These are phyloP conservation scores for Gerris lacustris DNA, from an alignment of 2,888 invertebrate species.

Conservation along the genomic window DNA sequence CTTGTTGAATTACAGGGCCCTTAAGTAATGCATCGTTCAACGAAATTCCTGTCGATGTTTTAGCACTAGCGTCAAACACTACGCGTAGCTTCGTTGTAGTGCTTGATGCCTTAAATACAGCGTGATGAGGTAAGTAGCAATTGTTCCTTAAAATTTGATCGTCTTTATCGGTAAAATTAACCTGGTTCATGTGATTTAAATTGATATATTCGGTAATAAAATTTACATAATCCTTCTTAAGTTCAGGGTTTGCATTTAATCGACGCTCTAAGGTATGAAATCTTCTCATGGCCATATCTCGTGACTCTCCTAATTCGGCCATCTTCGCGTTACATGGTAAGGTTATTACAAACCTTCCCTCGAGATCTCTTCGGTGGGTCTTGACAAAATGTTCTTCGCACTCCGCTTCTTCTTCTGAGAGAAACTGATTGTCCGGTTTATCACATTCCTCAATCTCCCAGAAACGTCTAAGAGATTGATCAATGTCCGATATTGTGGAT, in stretches of 20 bases:
- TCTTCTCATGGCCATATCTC: background rate
- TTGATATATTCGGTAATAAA: background rate
- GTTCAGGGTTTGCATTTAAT: background rate
- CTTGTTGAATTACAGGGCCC: background rate
- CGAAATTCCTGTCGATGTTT: background rate
- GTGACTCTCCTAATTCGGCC: background rate
- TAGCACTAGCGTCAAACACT: background rate
- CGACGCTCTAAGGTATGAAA: background rate
- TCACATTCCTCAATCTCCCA: background rate
- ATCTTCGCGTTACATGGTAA: background rate
- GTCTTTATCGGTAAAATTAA: too few relatives aligned
- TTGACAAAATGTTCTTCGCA: background rate
- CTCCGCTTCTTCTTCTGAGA: background rate
- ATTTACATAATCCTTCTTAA: background rate
- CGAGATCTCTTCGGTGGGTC: fast-evolving
- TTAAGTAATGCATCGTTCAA: background rate
- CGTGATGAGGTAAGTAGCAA: background rate
- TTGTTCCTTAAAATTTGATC: background rate
- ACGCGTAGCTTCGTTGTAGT: background rate
- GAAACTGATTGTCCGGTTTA: fast-evolving
- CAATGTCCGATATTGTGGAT: fast-evolving
- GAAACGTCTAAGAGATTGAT: background rate
- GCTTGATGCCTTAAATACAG: background rate
- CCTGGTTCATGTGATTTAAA: background rate
- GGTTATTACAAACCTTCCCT: background rate